These are phyloP conservation scores for Ornithorhynchus anatinus DNA, from an alignment of 2,113 vertebrate genomes.

Conservation along the genomic window DNA sequence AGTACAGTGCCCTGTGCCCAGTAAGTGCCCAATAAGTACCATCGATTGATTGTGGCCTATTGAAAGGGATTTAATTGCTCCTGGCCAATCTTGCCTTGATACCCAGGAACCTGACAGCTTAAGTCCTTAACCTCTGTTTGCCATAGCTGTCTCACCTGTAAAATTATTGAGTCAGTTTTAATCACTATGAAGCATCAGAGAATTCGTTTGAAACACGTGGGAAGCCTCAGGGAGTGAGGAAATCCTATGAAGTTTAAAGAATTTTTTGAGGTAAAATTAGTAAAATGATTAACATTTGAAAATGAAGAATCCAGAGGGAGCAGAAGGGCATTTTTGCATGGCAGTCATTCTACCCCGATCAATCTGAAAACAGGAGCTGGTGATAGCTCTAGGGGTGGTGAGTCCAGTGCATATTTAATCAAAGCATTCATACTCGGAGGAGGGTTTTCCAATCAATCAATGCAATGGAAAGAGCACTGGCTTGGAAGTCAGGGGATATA, in stretches of 20 bases:
- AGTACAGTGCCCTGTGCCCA: too few relatives aligned
- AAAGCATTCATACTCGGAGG: neutral
- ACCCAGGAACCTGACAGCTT: too few relatives aligned
- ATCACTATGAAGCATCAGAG: neutral
- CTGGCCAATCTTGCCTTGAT: too few relatives aligned
- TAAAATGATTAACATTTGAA: neutral
- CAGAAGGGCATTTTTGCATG: neutral
- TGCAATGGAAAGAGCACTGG: too few relatives aligned
- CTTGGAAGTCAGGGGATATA: too few relatives aligned
- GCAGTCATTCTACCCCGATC: neutral
- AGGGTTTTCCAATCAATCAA: neutral
- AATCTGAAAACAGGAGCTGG: neutral
- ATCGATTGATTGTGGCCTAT: too few relatives aligned
- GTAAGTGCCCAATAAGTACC: too few relatives aligned
- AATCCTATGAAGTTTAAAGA: conserved; percentile 2
- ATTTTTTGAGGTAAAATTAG: conserved; percentile 12
- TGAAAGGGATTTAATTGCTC: too few relatives aligned
- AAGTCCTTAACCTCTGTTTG: neutral
- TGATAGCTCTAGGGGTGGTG: neutral
- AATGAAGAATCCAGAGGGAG: neutral
- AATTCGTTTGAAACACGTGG: neutral
- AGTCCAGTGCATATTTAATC: neutral
- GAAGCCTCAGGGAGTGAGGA: neutral
- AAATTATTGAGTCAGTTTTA: neutral
- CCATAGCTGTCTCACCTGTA: neutral